Conservation (phyloP, 2,797 vertebrate genomes). For the Phaenicophaeus curvirostris region DNA sequence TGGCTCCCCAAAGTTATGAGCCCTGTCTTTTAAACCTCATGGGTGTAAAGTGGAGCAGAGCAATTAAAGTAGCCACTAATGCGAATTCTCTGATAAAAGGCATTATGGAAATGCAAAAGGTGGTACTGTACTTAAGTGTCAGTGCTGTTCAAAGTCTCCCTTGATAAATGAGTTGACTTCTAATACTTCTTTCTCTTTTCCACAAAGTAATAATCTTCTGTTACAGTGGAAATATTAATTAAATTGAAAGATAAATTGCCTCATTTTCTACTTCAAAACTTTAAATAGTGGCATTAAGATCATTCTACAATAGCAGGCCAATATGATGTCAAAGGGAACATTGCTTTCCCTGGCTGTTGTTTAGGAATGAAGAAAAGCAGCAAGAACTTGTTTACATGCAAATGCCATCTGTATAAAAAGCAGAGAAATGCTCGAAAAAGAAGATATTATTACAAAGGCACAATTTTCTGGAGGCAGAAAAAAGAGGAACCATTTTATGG, state of each 20-base stretch:
- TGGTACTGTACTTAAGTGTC: neutral
- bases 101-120: neutral
- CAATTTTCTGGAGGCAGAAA: neutral
- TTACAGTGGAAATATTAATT: neutral
- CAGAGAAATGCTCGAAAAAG: constrained; percentile 3
- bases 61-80: neutral
- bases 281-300: neutral
- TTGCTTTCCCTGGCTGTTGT: constrained; percentile 3
- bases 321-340: neutral
- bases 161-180: neutral
- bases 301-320: neutral
- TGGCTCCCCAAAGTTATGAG: neutral
- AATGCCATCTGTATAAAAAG: constrained; percentile 50
- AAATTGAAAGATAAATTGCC: neutral
- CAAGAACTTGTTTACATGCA: constrained; percentile 38
- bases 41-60: neutral
- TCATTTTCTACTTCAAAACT: neutral
- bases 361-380: constrained; percentile 10
- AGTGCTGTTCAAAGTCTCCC: neutral
- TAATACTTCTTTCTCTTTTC: neutral
- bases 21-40: neutral
- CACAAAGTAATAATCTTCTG: neutral
- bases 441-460: neutral
- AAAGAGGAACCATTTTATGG: constrained; percentile 1
- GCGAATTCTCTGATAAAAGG: neutral